Percentiles rank a stretch among this genome's conserved stretches.
Evolutionary conservation across 2,888 invertebrate species (phyloP).

Genomic region (Latrodectus elegans): DNA sequence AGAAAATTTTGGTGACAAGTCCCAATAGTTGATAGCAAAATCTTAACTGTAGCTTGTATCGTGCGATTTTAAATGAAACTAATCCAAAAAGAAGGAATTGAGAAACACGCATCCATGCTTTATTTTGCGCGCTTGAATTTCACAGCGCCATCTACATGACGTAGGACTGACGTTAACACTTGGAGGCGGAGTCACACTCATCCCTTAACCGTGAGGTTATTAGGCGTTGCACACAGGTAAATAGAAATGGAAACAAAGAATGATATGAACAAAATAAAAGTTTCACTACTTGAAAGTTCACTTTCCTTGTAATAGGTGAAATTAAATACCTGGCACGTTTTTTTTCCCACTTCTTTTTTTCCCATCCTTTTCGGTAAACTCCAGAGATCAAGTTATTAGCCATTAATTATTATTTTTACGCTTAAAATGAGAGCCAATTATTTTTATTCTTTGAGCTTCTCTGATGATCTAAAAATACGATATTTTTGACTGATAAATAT

Average conservation of each 20-base stretch:
- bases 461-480: too few species aligned
- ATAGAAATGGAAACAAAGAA: slow-evolving; percentile 48
- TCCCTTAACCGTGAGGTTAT: slow-evolving; percentile 34
- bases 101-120: slow-evolving; percentile 61
- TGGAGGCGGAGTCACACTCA: slow-evolving; percentile 23
- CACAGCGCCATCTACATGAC: slow-evolving; percentile 62
- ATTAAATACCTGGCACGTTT: slow-evolving; percentile 27
- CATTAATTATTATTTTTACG: too few species aligned
- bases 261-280: slow-evolving; percentile 14
- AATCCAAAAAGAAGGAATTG: slow-evolving; percentile 30
- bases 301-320: slow-evolving; percentile 46
- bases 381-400: too few species aligned
- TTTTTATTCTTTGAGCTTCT: too few species aligned
- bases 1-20: background rate
- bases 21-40: background rate
- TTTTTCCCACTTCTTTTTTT: slow-evolving; percentile 14
- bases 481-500: too few species aligned
- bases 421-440: too few species aligned
- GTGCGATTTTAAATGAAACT: slow-evolving; percentile 37
- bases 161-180: slow-evolving; percentile 28
- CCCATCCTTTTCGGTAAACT: background rate
- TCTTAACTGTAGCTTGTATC: background rate
- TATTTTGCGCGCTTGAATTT: slow-evolving; percentile 63
- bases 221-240: slow-evolving; percentile 46
- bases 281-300: slow-evolving; percentile 31